phyloP scores from a whole-genome alignment of 2,797 vertebrate genomes.

The Antrozous pallidus region DNA sequence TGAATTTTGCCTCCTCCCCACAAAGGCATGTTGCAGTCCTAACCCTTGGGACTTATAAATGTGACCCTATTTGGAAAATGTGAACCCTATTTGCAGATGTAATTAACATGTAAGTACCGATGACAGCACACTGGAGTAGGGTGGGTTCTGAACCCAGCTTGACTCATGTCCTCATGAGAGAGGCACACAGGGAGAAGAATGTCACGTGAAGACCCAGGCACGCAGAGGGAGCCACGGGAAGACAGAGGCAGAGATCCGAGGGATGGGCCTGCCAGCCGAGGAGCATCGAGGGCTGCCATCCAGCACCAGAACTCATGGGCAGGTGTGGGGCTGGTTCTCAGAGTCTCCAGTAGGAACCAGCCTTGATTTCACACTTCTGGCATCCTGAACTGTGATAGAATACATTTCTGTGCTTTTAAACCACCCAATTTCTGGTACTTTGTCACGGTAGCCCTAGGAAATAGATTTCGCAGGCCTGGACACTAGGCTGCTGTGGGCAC shows the following conservation, averaged over 20 bases:
- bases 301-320: not conserved
- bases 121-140: not conserved
- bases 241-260: not conserved
- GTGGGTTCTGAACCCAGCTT: not conserved
- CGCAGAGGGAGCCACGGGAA: not conserved
- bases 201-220: not conserved
- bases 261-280: not conserved
- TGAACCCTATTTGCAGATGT: not conserved
- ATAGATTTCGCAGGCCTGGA: rapidly evolving
- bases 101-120: not conserved
- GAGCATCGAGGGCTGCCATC: not conserved
- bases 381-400: not conserved
- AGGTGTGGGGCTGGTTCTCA: too few relatives aligned
- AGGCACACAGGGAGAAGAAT: not conserved
- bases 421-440: too few relatives aligned
- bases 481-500: rapidly evolving
- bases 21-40: not conserved
- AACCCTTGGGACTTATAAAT: not conserved
- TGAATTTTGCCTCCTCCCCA: not conserved
- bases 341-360: not conserved
- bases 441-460: not conserved
- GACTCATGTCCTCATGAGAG: not conserved
- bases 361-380: not conserved
- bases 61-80: not conserved
- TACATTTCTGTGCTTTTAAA: not conserved